Evolutionary conservation across 1,140 invertebrate genomes (phyloP), one percentile per base, ranked within the genome.

Genomic region (Drosophila lacteicornis): DNA sequence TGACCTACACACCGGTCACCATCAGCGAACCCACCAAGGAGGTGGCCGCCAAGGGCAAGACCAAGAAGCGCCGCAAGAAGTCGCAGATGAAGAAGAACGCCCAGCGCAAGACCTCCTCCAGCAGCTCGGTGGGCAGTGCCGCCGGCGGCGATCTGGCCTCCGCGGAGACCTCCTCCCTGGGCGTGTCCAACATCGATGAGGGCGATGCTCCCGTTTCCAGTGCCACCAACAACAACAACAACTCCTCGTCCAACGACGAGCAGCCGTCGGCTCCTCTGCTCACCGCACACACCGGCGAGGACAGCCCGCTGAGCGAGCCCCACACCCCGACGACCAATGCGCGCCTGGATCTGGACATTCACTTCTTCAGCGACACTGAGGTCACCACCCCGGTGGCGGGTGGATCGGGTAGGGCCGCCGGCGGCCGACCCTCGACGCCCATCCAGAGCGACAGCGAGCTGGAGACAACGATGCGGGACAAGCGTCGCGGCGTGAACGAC

Each of bases 391-490:
- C 92, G 2, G 69, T 75, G 8, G 61, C 46, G 0, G 36, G 62
- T 8, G 81, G 75, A 4, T 73, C 58, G 11, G 76, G 69, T 22
- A 63, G 83, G 5, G 61, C 62, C 30, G 80, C 94, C 27, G 79
- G 94, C 82, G 96, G 96, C 11, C 94, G 97, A 71, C 95, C 96
- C 58, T 95, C 95, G 65, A 96, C 97, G 30, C 97, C 98, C 8
- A 96, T 97, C 43, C 98, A 98, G 92, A 98, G 98, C 19, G 98
- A 99, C 92, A 98, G 98, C 1, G 98, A 99, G 92, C 96, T 98
- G 81, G 98, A 99, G 93, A 95, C 97, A 70, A 94, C 95, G 7
- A 70, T 92, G 80, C 94, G 96, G 33, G 94, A 95, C 78, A 93
- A 94, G 75, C 79, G 79, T 4, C 93, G 94, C 61, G 94, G 74